Conservation (phyloP, 2,888 invertebrate species). For the Eupelmus urozonus region DNA sequence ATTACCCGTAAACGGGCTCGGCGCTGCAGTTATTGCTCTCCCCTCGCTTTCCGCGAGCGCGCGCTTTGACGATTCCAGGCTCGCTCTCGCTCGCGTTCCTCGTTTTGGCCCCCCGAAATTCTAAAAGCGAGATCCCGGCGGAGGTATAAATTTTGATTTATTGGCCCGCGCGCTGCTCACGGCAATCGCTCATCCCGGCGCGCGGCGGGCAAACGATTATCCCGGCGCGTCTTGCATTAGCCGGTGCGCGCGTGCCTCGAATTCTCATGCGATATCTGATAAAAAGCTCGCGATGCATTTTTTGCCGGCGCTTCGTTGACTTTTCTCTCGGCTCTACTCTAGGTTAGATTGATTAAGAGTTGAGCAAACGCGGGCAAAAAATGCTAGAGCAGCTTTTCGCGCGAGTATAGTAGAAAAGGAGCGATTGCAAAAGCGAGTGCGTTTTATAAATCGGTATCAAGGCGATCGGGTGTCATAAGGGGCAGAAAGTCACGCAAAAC, state of each 20-base stretch:
- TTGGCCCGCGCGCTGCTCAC: neutral
- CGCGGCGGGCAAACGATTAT: neutral
- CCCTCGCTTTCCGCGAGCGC: too few species aligned
- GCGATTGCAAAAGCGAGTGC: neutral
- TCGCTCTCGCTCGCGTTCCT: neutral
- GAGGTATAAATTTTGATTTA: constrained; percentile 32
- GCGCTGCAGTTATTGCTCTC: constrained; percentile 6
- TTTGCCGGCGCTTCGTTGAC: too few species aligned
- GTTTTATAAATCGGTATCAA: constrained; percentile 23
- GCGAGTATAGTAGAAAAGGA: neutral
- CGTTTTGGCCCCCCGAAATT: constrained; percentile 31
- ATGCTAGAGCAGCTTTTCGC: too few species aligned
- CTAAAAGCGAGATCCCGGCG: neutral
- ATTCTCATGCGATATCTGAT: too few species aligned
- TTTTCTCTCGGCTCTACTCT: neutral
- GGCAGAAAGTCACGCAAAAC: neutral
- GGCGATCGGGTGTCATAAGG: constrained; percentile 27
- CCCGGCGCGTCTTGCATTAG: neutral
- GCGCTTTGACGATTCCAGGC: neutral
- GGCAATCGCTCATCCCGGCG: neutral
- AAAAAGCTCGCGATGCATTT: too few species aligned
- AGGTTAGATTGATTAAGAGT: neutral
- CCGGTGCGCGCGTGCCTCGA: too few species aligned
- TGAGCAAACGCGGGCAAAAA: neutral
- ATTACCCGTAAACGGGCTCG: constrained; percentile 55